These are phyloP conservation scores for Xenentodon cancila DNA, from an alignment of 2,797 vertebrate species.

Conservation along the genomic window DNA sequence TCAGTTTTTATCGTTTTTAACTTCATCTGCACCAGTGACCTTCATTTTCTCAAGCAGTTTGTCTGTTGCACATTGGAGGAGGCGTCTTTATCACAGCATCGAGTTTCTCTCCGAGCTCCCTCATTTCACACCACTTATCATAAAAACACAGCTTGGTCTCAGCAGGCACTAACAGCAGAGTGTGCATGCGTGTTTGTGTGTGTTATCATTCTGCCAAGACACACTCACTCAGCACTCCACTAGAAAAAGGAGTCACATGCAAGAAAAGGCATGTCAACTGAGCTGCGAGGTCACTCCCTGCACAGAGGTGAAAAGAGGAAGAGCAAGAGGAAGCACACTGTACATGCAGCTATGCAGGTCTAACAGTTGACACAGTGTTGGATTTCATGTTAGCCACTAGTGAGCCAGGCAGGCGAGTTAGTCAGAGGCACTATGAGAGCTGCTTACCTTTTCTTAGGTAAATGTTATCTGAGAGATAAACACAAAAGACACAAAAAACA, in stretches of 20 bases:
- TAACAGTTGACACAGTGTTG: conserved; percentile 30
- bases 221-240: conserved; percentile 46
- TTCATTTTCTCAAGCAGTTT: neutral
- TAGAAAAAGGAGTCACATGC: conserved; percentile 54
- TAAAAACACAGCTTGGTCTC: conserved; percentile 22
- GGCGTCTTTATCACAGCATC: conserved; percentile 43
- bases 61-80: neutral
- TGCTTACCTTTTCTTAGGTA: conserved; percentile 87
- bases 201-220: conserved; percentile 34
- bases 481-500: conserved; percentile 73
- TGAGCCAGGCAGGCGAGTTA: conserved; percentile 51
- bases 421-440: conserved; percentile 55
- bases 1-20: conserved; percentile 1
- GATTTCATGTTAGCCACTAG: conserved; percentile 42
- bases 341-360: conserved; percentile 58
- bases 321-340: conserved; percentile 42
- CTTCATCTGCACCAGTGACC: neutral
- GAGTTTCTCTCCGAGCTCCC: conserved; percentile 29
- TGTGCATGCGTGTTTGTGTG: conserved; percentile 2
- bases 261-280: conserved; percentile 38
- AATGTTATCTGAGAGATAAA: conserved; percentile 85
- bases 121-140: conserved; percentile 48
- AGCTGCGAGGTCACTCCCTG: conserved; percentile 61
- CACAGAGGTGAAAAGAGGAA: conserved; percentile 24
- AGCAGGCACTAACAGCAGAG: too few relatives aligned